Percentiles rank a stretch among this genome's conserved stretches.
These are phyloP conservation scores for Gambelia wislizenii DNA, from an alignment of 2,797 vertebrate genomes.

Conservation along the genomic window DNA sequence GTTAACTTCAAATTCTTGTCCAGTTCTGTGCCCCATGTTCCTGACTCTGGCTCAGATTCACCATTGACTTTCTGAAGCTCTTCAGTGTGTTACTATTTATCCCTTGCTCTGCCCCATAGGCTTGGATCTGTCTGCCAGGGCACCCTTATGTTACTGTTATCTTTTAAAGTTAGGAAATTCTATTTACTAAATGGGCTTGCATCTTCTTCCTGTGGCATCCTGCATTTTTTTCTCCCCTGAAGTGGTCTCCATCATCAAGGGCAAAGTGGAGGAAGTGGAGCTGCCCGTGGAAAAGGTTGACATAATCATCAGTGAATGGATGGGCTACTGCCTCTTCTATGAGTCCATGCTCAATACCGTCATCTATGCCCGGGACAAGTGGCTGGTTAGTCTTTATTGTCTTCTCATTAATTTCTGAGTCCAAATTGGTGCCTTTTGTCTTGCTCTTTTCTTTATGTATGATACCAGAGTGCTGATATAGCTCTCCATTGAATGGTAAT, in stretches of 20 bases:
- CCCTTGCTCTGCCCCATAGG: neutral
- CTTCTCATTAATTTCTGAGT: neutral
- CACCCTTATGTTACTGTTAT: neutral
- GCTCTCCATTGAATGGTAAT: too few species aligned
- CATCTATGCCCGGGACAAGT: constrained; percentile 93
- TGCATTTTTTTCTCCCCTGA: neutral
- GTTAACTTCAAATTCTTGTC: neutral
- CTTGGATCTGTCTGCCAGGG: neutral
- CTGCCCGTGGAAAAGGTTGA: constrained; percentile 92
- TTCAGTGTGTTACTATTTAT: neutral
- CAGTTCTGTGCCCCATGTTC: too few species aligned
- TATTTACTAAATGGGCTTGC: neutral
- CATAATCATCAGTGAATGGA: constrained; percentile 96
- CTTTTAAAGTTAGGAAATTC: neutral
- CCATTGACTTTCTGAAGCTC: neutral
- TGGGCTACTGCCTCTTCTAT: constrained; percentile 96
- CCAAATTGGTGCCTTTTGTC: neutral
- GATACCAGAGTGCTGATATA: too few species aligned
- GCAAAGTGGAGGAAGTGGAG: constrained; percentile 94
- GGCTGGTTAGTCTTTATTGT: constrained; percentile 85
- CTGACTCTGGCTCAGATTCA: neutral
- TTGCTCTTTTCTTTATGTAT: neutral
- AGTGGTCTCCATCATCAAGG: constrained; percentile 96
- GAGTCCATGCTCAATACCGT: constrained; percentile 96
- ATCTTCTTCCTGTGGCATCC: neutral